Evolutionary conservation across 1,140 invertebrate species (phyloP).

Genomic region (Brachionus plicatilis): DNA sequence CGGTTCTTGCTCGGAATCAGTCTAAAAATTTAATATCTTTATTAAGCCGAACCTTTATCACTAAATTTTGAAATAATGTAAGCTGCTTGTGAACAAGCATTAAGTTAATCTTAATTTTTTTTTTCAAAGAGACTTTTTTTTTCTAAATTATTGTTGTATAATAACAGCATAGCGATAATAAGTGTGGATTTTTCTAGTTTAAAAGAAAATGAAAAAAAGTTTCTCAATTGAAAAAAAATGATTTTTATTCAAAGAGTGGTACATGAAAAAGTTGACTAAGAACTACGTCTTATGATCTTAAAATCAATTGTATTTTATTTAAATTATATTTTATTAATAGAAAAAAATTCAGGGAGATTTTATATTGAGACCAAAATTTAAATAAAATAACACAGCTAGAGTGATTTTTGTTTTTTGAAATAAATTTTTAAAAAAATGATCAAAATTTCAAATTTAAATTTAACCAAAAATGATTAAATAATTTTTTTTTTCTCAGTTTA

Average conservation of each 20-base stretch:
- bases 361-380: constrained; percentile 74
- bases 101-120: background rate
- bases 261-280: constrained; percentile 59
- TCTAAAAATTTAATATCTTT: background rate
- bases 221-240: background rate
- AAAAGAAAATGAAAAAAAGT: background rate
- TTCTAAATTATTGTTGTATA: background rate
- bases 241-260: background rate
- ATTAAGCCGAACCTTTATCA: constrained; percentile 6
- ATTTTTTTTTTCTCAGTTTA: no score
- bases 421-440: background rate
- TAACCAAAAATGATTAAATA: no score
- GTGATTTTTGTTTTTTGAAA: background rate
- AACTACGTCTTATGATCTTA: constrained; percentile 57
- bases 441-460: no score
- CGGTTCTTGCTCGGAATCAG: background rate
- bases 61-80: background rate
- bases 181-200: background rate
- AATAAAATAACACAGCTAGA: background rate
- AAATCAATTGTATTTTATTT: constrained; percentile 70
- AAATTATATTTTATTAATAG: constrained; percentile 31
- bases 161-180: background rate
- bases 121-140: background rate
- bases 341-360: constrained; percentile 47
- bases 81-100: background rate